Percentiles rank a stretch among this genome's conserved stretches.
Evolutionary conservation across 2,797 vertebrate species (phyloP).

Genomic region (Lepus oiostolus): DNA sequence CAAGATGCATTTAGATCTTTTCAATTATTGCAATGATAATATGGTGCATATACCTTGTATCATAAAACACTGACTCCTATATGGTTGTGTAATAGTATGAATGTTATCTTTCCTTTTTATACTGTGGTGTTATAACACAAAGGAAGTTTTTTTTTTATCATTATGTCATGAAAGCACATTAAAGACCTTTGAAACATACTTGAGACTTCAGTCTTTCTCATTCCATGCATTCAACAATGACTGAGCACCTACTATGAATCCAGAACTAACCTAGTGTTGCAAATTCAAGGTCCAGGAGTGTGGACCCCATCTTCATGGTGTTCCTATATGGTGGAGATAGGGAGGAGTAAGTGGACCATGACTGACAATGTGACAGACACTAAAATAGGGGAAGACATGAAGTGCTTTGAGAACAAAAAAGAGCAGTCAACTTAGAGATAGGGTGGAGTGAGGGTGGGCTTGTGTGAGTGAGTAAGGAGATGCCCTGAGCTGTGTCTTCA

Average conservation of each 20-base stretch:
- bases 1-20: neutral
- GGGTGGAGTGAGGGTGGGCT: neutral
- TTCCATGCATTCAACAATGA: neutral
- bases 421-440: neutral
- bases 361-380: accelerated
- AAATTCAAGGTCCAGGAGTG: neutral
- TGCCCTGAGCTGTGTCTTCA: neutral
- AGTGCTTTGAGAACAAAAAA: neutral
- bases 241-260: neutral
- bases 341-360: neutral
- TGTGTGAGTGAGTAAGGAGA: neutral
- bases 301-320: accelerated
- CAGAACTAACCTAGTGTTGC: neutral
- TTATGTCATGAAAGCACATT: neutral
- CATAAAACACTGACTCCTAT: neutral
- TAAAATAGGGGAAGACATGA: neutral
- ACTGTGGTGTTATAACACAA: neutral
- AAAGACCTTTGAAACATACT: neutral
- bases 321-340: neutral
- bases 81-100: neutral
- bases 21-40: neutral
- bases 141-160: neutral
- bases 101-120: neutral
- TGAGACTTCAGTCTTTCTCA: neutral
- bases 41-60: accelerated